A percentile compares a stretch with the other conserved stretches of the same genome.
phyloP scores from a whole-genome alignment of 2,888 invertebrate genomes.

The Tachina fera region DNA sequence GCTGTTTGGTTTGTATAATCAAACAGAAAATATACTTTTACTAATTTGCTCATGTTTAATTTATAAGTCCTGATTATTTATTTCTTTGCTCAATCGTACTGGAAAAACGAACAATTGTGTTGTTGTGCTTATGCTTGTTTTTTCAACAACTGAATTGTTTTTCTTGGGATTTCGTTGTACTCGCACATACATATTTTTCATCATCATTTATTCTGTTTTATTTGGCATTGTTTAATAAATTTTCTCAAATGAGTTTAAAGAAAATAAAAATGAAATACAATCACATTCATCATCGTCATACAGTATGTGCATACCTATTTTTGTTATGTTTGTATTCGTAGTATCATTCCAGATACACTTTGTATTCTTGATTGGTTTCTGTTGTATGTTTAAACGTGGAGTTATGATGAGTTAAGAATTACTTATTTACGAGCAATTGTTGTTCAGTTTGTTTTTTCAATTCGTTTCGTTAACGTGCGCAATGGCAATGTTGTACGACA shows the following conservation, averaged over 20 bases:
- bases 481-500: conserved; percentile 2
- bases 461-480: conserved; percentile 6
- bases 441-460: conserved; percentile 31
- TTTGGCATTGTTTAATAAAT: conserved; percentile 57
- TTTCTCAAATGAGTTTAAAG: conserved; percentile 53
- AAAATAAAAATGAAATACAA: conserved; percentile 31
- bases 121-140: not conserved
- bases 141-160: conserved; percentile 34
- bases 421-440: not conserved
- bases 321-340: conserved; percentile 14
- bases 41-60: conserved; percentile 69
- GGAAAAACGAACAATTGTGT: conserved; percentile 21
- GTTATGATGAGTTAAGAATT: conserved; percentile 12
- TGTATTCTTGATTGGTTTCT: conserved; percentile 33
- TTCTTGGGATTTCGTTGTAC: conserved; percentile 26
- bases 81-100: conserved; percentile 12
- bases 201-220: conserved; percentile 33
- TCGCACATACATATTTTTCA: too few species aligned
- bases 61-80: conserved; percentile 59
- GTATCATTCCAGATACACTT: conserved; percentile 19
- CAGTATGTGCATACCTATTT: not conserved
- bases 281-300: conserved; percentile 31
- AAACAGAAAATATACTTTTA: conserved; percentile 53
- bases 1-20: conserved; percentile 40
- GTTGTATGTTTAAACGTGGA: conserved; percentile 7